phyloP scores from a whole-genome alignment of 2,113 vertebrate genomes.

The Malurus alboscapulatus region DNA sequence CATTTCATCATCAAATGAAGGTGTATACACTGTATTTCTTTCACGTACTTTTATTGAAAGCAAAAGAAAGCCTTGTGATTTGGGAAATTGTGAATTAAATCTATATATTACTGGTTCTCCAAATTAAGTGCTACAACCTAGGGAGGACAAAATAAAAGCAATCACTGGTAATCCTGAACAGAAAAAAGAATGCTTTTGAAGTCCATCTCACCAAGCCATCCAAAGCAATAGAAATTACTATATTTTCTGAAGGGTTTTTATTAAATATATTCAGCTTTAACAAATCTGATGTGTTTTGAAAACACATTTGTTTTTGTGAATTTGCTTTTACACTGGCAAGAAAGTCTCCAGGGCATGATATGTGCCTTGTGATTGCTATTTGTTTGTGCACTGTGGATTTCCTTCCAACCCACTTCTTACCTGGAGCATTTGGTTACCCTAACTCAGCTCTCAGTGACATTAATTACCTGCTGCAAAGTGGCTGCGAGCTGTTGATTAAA shows the following conservation, averaged over 20 bases:
- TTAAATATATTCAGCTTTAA: neutral
- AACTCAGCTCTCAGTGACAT: neutral
- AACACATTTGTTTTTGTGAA: neutral
- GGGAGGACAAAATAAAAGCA: neutral
- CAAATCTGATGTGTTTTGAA: neutral
- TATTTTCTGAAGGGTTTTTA: neutral
- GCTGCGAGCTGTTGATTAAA: slow-evolving; percentile 22
- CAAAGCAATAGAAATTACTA: neutral
- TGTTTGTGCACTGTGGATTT: neutral
- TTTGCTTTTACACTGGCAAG: neutral
- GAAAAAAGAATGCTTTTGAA: neutral
- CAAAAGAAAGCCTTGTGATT: neutral
- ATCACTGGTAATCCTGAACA: neutral
- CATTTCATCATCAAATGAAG: neutral
- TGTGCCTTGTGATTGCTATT: neutral
- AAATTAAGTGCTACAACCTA: neutral
- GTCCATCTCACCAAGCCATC: neutral
- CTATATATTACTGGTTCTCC: neutral
- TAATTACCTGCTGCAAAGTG: slow-evolving; percentile 25
- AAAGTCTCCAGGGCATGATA: neutral
- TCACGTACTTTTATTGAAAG: neutral
- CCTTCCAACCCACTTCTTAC: neutral
- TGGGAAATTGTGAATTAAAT: neutral
- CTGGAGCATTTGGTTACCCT: neutral
- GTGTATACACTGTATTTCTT: neutral